These are phyloP conservation scores for Brienomyrus longianalis DNA, from an alignment of 2,113 vertebrate species.

Conservation along the genomic window DNA sequence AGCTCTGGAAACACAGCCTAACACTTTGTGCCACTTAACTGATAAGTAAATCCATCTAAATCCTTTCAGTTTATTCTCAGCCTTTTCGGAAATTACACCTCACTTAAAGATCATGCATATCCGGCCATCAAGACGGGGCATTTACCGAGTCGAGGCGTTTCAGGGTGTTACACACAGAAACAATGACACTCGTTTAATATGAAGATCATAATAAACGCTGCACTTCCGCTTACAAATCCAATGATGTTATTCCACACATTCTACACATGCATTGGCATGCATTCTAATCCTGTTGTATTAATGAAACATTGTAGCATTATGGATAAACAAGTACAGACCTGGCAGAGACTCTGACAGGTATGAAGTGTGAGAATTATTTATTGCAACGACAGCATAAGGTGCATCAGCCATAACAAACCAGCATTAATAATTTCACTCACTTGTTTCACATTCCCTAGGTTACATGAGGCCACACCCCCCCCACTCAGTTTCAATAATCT, in stretches of 20 bases:
- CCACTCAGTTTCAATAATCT: neutral
- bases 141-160: slow-evolving; percentile 2
- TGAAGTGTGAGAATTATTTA: neutral
- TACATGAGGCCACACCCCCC: neutral
- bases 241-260: neutral
- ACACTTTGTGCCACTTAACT: neutral
- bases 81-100: slow-evolving; percentile 8
- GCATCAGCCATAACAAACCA: neutral
- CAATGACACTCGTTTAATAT: neutral
- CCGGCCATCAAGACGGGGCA: neutral
- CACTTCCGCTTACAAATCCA: neutral
- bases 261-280: neutral
- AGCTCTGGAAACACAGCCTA: neutral
- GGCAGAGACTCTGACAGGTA: neutral
- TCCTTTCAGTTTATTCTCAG: slow-evolving; percentile 2
- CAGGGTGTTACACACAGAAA: neutral
- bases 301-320: neutral
- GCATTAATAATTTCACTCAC: neutral
- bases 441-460: neutral
- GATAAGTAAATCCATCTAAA: slow-evolving; percentile 21
- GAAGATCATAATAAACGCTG: neutral
- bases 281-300: neutral
- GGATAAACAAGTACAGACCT: neutral
- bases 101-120: neutral
- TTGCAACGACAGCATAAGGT: neutral